A percentile compares a stretch with the other conserved stretches of the same genome.
phyloP scores from a whole-genome alignment of 64 coral and sea anemone species.

The Pocillopora verrucosa region DNA sequence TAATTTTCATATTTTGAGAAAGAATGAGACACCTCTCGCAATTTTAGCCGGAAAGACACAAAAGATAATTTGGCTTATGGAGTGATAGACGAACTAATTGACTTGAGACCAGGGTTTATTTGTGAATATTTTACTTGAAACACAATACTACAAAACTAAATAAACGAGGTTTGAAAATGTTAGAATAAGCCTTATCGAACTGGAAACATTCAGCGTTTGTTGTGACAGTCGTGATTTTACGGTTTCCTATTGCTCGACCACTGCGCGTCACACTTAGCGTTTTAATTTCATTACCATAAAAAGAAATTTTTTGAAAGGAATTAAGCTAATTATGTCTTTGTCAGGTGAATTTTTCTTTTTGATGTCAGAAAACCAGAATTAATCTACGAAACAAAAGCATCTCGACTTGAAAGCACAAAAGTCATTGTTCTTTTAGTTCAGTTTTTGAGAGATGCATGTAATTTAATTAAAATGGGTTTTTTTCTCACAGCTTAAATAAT shows the following conservation, averaged over 20 bases:
- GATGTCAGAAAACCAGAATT: background rate
- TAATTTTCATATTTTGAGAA: background rate
- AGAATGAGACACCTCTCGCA: background rate
- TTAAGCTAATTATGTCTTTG: background rate
- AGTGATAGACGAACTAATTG: background rate
- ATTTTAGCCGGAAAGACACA: conserved; percentile 3
- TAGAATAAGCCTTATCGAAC: too few relatives aligned
- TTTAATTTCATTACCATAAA: background rate
- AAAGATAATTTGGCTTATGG: background rate
- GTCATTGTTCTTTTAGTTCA: background rate
- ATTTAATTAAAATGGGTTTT: too few relatives aligned
- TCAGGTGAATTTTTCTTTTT: background rate
- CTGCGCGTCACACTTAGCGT: background rate
- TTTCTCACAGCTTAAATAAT: background rate
- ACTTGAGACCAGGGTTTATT: background rate
- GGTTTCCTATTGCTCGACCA: too few relatives aligned
- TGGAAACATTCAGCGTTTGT: too few relatives aligned
- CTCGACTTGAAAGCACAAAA: background rate
- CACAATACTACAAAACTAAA: too few relatives aligned
- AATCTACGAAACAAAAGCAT: background rate
- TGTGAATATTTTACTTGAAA: background rate
- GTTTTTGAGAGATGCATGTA: background rate
- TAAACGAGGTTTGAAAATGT: too few relatives aligned
- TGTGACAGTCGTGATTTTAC: too few relatives aligned
- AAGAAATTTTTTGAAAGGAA: background rate